Evolutionary conservation across 2,113 vertebrate species (phyloP).

Genomic region (Tympanuchus pallidicinctus): DNA sequence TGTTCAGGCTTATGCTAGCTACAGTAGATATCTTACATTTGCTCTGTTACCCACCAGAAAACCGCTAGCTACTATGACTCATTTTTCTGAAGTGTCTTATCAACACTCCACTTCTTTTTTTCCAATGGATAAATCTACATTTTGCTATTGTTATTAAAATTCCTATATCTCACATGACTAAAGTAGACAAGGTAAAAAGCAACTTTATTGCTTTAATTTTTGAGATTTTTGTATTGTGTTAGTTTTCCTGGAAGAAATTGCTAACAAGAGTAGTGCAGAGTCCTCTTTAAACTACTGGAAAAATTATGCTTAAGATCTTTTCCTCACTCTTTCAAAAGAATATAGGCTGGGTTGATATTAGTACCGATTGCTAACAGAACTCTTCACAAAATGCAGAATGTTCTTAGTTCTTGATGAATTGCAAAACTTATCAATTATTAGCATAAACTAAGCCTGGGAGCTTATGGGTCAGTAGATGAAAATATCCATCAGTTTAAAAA

Average conservation of each 20-base stretch:
- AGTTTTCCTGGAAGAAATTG: not conserved
- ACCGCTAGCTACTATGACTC: not conserved
- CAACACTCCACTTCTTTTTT: not conserved
- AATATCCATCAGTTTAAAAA: constrained; percentile 49
- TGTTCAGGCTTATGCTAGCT: not conserved
- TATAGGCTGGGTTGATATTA: not conserved
- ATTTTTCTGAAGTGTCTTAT: not conserved
- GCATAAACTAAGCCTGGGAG: constrained; percentile 36
- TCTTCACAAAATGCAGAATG: constrained; percentile 37
- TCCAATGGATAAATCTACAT: not conserved
- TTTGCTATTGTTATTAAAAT: not conserved
- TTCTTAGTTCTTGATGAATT: constrained; percentile 41
- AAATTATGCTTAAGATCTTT: not conserved
- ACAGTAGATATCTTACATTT: not conserved
- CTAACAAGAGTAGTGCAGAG: not conserved
- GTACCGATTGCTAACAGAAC: constrained; percentile 37
- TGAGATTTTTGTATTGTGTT: not conserved
- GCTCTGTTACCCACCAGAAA: not conserved
- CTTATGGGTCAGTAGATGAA: constrained; percentile 16
- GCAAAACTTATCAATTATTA: constrained; percentile 50
- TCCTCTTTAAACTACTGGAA: not conserved
- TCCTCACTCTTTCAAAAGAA: not conserved
- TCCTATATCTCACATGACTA: not conserved
- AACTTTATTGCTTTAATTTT: not conserved
- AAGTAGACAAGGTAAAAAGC: not conserved